These are phyloP conservation scores for Leptopilina myrica DNA, from an alignment of 2,888 invertebrate genomes.

Conservation along the genomic window DNA sequence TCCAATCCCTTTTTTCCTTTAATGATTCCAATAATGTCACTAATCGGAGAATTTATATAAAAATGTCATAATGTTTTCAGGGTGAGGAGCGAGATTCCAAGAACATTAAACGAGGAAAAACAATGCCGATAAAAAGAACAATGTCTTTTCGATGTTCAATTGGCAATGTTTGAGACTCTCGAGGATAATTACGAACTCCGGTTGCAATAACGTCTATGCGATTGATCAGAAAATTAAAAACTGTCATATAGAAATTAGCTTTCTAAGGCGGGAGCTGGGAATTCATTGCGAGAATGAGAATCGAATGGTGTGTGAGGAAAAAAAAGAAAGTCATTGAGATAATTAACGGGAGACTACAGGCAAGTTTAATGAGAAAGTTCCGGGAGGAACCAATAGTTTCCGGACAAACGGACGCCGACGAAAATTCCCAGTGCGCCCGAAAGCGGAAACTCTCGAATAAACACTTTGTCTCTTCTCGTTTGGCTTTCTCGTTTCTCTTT, in stretches of 20 bases:
- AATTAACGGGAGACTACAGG: constrained; percentile 43
- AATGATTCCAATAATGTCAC: too few species aligned
- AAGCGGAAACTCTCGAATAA: constrained; percentile 41
- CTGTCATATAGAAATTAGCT: constrained; percentile 10
- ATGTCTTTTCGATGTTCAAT: constrained; percentile 2
- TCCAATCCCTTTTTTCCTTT: too few species aligned
- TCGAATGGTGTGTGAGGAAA: constrained; percentile 5
- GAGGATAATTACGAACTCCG: constrained; percentile 16
- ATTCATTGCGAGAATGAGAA: background rate
- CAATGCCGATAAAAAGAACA: background rate
- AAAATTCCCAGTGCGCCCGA: constrained; percentile 42
- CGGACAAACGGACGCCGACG: constrained; percentile 43
- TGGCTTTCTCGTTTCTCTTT: constrained; percentile 39
- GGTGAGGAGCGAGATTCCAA: too few species aligned
- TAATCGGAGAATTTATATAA: too few species aligned
- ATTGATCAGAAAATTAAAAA: constrained; percentile 28
- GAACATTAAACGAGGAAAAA: too few species aligned
- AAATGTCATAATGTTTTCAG: too few species aligned
- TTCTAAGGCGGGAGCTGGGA: background rate
- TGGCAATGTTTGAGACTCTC: background rate
- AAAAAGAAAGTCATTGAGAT: constrained; percentile 43
- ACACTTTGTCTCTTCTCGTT: constrained; percentile 41
- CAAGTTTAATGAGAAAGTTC: constrained; percentile 50
- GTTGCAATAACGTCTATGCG: constrained; percentile 11
- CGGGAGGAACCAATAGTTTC: constrained; percentile 46